These are phyloP conservation scores for Scolopax mira DNA, from an alignment of 2,113 vertebrate genomes.

Conservation along the genomic window DNA sequence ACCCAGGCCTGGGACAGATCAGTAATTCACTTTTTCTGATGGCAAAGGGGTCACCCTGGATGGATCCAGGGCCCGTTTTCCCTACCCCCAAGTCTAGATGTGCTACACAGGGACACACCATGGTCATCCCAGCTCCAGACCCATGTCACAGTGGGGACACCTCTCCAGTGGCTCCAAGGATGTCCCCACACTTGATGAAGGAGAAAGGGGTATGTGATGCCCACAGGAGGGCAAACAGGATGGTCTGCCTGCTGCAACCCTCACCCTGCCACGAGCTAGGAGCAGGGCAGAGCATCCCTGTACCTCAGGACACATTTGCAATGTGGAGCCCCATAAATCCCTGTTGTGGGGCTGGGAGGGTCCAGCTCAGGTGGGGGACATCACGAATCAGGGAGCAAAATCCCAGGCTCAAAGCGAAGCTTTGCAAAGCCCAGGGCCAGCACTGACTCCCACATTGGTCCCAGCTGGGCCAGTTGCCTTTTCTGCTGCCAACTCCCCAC, in stretches of 20 bases:
- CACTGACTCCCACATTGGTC: neutral
- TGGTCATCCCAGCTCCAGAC: neutral
- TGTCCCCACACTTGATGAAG: neutral
- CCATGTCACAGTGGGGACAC: neutral
- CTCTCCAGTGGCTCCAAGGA: neutral
- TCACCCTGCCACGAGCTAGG: neutral
- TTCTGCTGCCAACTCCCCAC: neutral
- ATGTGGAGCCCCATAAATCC: neutral
- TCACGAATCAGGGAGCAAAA: neutral
- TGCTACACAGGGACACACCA: neutral
- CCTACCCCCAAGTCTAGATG: neutral
- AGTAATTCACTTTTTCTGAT: neutral
- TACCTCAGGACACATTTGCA: neutral
- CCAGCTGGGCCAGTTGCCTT: neutral
- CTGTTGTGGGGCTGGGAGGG: rapidly evolving
- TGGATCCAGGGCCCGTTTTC: neutral
- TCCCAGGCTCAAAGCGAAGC: neutral
- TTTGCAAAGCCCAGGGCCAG: neutral
- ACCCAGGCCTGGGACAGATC: neutral
- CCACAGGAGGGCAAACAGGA: neutral
- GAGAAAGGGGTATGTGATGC: rapidly evolving
- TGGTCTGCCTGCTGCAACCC: rapidly evolving
- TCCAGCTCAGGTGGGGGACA: neutral
- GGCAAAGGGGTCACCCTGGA: neutral
- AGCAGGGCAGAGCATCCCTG: neutral